phyloP scores from a whole-genome alignment of 2,888 invertebrate genomes.

The Idaea dimidiata region DNA sequence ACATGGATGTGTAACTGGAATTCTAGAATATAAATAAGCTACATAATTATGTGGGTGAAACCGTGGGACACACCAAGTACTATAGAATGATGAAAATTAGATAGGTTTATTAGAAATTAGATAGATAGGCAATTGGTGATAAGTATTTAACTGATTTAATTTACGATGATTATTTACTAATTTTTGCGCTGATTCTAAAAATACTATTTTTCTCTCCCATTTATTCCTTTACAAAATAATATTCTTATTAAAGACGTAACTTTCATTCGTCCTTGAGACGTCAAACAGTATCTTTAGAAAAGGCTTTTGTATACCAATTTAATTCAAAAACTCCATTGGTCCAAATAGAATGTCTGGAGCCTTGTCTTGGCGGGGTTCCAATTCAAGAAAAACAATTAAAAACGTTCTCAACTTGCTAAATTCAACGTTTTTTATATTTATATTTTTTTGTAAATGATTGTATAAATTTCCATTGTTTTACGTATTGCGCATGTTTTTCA shows the following conservation, averaged over 20 bases:
- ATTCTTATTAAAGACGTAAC: background rate
- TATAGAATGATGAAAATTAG: too few relatives aligned
- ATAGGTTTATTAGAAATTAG: too few relatives aligned
- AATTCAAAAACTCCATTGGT: conserved; percentile 25
- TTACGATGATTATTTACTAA: too few relatives aligned
- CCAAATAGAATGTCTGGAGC: conserved; percentile 21
- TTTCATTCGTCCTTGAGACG: background rate
- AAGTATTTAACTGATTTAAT: too few relatives aligned
- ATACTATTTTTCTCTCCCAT: background rate
- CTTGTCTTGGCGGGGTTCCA: conserved; percentile 31
- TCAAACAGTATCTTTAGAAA: conserved; percentile 21
- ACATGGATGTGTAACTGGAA: too few relatives aligned
- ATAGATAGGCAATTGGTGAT: too few relatives aligned
- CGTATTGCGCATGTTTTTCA: conserved; percentile 10
- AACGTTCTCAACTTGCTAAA: conserved; percentile 18
- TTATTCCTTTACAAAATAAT: background rate
- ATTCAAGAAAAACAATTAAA: conserved; percentile 33
- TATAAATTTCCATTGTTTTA: conserved; percentile 23
- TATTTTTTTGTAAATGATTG: conserved; percentile 20
- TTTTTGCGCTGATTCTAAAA: background rate
- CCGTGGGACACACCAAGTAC: too few relatives aligned
- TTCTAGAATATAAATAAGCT: too few relatives aligned
- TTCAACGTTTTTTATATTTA: conserved; percentile 16
- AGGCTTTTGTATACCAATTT: conserved; percentile 30
- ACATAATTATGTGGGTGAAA: too few relatives aligned